phyloP scores from a whole-genome alignment of 1,140 invertebrate genomes.

The Gonioctena quinquepunctata region DNA sequence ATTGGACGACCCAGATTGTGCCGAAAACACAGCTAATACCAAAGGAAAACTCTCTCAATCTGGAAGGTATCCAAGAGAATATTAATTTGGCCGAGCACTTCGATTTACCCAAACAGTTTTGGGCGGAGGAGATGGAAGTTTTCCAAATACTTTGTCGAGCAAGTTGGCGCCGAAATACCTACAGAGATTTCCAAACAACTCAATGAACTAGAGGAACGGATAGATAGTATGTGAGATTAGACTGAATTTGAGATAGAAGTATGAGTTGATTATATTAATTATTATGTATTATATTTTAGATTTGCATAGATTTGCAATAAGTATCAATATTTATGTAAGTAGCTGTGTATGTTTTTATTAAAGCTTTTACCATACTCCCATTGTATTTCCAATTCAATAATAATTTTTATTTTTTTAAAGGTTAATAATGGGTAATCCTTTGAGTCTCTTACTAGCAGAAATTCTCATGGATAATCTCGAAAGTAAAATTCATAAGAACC shows the following conservation, averaged over 20 bases:
- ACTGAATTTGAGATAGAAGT: neutral
- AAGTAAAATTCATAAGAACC: too few species aligned
- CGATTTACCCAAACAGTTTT: constrained; percentile 87
- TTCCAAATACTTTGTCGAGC: constrained; percentile 87
- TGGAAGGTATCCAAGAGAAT: constrained; percentile 64
- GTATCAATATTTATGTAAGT: too few species aligned
- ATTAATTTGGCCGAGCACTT: constrained; percentile 84
- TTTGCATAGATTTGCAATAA: too few species aligned
- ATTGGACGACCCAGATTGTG: constrained; percentile 75
- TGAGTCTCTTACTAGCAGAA: too few species aligned
- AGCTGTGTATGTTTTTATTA: too few species aligned
- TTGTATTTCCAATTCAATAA: too few species aligned
- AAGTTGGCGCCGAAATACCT: constrained; percentile 88
- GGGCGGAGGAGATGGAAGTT: constrained; percentile 88
- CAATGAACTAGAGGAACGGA: constrained; percentile 68
- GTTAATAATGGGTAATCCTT: too few species aligned
- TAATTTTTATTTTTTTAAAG: too few species aligned
- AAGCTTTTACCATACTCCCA: too few species aligned
- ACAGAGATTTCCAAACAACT: constrained; percentile 75
- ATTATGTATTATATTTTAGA: too few species aligned
- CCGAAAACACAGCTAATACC: constrained; percentile 74
- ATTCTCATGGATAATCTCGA: too few species aligned
- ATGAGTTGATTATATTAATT: too few species aligned
- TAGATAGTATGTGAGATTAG: constrained; percentile 54
- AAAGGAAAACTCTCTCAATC: constrained; percentile 67